Evolutionary conservation across 2,797 vertebrate genomes (phyloP).

Genomic region (Bovichtus variegatus): DNA sequence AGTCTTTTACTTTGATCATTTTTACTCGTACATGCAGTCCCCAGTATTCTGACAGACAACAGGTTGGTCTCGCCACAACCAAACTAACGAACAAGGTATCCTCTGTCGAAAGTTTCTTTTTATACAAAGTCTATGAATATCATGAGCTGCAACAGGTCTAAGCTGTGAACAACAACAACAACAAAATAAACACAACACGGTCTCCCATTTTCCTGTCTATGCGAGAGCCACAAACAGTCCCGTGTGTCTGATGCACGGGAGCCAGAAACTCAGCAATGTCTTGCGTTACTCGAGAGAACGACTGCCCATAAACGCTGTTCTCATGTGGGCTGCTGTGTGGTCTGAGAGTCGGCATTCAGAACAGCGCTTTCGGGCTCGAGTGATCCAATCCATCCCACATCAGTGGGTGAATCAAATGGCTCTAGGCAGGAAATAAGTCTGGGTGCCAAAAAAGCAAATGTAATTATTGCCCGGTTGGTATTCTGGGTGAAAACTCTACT

Average conservation of each 20-base stretch:
- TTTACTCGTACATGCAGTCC: constrained; percentile 46
- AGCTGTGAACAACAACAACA: constrained; percentile 79
- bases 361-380: constrained; percentile 59
- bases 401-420: constrained; percentile 67
- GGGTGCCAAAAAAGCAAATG: constrained; percentile 85
- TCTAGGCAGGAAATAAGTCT: constrained; percentile 83
- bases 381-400: constrained; percentile 50
- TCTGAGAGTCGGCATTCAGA: constrained; percentile 45
- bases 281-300: constrained; percentile 56
- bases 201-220: constrained; percentile 76
- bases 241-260: constrained; percentile 47
- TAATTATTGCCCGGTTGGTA: constrained; percentile 81
- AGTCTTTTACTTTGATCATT: constrained; percentile 40
- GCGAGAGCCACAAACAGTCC: constrained; percentile 61
- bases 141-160: constrained; percentile 76
- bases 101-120: constrained; percentile 59
- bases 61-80: constrained; percentile 49
- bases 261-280: constrained; percentile 27
- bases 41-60: constrained; percentile 59
- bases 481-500: constrained; percentile 86
- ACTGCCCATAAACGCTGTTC: constrained; percentile 61
- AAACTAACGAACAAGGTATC: constrained; percentile 55
- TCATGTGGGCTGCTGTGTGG: constrained; percentile 37
- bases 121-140: constrained; percentile 66
- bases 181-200: constrained; percentile 48